phyloP scores from a whole-genome alignment of 2,113 vertebrate species.

The Brevimyrus niger region DNA sequence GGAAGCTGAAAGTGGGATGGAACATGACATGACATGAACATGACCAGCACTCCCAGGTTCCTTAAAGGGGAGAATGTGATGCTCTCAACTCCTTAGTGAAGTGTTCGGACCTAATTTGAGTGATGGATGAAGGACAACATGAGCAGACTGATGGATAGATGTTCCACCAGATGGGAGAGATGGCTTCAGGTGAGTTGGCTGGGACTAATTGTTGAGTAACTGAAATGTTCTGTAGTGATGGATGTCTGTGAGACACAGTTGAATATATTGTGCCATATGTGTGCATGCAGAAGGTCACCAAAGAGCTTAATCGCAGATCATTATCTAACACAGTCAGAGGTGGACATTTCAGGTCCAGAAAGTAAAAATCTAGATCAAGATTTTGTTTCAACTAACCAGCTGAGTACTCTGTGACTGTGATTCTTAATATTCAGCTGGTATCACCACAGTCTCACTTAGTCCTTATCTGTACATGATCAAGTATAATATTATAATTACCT shows the following conservation, averaged over 20 bases:
- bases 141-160: constrained; percentile 31
- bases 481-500: not conserved
- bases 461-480: not conserved
- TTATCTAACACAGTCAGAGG: not conserved
- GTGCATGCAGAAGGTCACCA: not conserved
- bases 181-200: not conserved
- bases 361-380: no score
- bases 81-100: not conserved
- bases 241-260: not conserved
- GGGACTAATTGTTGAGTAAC: not conserved
- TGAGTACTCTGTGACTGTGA: no score
- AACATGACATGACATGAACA: not conserved
- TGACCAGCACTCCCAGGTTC: not conserved
- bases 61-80: not conserved
- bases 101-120: not conserved
- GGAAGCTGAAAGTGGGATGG: not conserved
- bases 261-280: not conserved
- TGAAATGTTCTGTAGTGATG: not conserved
- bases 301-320: not conserved
- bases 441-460: not conserved
- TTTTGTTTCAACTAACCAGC: no score
- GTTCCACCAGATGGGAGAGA: constrained; percentile 33
- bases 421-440: no score
- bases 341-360: no score
- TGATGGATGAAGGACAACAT: not conserved